phyloP scores from a whole-genome alignment of 2,113 vertebrate species.

The Chamaetylas fuelleborni region DNA sequence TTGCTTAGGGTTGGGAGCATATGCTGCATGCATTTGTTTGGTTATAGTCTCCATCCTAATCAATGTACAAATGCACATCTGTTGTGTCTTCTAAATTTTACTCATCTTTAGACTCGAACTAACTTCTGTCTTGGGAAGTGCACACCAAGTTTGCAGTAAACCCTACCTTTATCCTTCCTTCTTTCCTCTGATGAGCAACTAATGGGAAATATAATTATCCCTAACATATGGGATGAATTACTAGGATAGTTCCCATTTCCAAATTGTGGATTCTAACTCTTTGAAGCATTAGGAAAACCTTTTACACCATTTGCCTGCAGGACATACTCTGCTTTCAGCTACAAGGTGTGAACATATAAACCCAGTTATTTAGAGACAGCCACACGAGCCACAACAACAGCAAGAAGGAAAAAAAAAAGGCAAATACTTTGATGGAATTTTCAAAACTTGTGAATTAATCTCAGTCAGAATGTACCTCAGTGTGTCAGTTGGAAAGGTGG shows the following conservation, averaged over 20 bases:
- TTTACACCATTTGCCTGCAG: neutral
- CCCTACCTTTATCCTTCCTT: neutral
- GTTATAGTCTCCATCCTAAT: neutral
- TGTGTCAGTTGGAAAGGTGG: neutral
- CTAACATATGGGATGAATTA: neutral
- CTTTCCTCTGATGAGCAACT: neutral
- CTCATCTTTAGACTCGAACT: neutral
- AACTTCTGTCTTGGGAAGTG: neutral
- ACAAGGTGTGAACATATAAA: accelerated
- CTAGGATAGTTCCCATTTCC: neutral
- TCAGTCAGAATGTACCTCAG: neutral
- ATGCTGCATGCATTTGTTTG: neutral
- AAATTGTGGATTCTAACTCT: neutral
- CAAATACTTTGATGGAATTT: neutral
- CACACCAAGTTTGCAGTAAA: accelerated
- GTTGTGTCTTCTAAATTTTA: neutral
- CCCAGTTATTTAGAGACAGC: neutral
- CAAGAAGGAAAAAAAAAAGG: accelerated
- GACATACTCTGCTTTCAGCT: neutral
- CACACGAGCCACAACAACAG: neutral
- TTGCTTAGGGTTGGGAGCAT: neutral
- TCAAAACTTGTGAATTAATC: neutral
- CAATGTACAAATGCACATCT: neutral
- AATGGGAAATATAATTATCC: neutral
- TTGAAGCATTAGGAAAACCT: neutral